These are phyloP conservation scores for Pelodytes ibericus DNA, from an alignment of 2,797 vertebrate genomes.

Conservation along the genomic window DNA sequence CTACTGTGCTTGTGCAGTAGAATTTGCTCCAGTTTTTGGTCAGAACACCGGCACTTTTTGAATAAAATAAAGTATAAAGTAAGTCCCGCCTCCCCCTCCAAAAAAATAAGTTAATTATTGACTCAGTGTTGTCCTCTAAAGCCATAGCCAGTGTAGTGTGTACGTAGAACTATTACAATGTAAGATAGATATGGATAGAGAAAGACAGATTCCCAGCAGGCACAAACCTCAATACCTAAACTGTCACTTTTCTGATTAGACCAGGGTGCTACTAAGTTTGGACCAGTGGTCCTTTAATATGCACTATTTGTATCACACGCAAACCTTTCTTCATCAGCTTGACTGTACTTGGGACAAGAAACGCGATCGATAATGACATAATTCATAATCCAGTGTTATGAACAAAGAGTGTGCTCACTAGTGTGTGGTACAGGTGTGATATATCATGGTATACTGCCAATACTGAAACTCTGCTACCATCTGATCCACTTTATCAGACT, in stretches of 20 bases:
- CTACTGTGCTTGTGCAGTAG: too few relatives aligned
- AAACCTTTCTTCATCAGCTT: constrained; percentile 31
- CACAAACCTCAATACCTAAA: too few relatives aligned
- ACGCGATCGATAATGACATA: constrained; percentile 32
- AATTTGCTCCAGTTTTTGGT: too few relatives aligned
- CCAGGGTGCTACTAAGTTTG: background rate
- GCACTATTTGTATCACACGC: constrained; percentile 9
- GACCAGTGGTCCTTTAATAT: background rate
- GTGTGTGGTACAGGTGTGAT: constrained; percentile 41
- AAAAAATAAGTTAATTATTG: too few relatives aligned
- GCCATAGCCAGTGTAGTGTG: too few relatives aligned
- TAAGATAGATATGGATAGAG: too few relatives aligned
- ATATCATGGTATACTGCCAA: constrained; percentile 47
- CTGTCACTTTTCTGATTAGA: background rate
- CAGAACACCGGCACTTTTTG: too few relatives aligned
- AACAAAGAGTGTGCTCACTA: constrained; percentile 6
- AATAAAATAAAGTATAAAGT: too few relatives aligned
- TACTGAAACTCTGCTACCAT: constrained; percentile 37
- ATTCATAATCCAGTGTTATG: constrained; percentile 8
- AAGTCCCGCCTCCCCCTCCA: too few relatives aligned
- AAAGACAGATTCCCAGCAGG: too few relatives aligned
- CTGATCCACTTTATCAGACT: constrained; percentile 53
- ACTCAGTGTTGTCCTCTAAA: too few relatives aligned
- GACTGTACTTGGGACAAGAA: constrained; percentile 20
- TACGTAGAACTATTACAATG: too few relatives aligned